phyloP scores from a whole-genome alignment of 2,888 invertebrate species.

The Leptogaster cylindrica region DNA sequence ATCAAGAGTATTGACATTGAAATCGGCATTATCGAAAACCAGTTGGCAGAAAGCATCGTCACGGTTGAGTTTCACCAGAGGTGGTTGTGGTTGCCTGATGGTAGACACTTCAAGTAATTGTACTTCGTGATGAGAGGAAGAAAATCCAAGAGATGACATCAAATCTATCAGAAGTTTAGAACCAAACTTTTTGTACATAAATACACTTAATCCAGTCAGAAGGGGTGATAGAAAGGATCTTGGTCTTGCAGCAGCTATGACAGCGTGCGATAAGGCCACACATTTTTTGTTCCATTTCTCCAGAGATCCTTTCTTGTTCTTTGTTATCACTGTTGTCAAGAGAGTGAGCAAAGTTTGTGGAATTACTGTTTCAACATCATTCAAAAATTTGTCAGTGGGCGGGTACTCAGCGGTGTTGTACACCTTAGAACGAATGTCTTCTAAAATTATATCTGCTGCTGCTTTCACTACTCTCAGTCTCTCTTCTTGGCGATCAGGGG shows the following conservation, averaged over 20 bases:
- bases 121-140: background rate
- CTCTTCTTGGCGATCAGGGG: background rate
- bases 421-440: background rate
- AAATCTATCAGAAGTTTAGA: background rate
- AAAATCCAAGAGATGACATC: background rate
- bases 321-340: background rate
- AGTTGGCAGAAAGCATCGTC: conserved; percentile 46
- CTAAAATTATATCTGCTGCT: background rate
- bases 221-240: background rate
- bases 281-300: background rate
- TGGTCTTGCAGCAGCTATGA: background rate
- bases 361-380: background rate
- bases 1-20: conserved; percentile 48
- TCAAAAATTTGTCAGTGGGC: background rate
- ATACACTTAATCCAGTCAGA: background rate
- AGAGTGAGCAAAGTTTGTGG: background rate
- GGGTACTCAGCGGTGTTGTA: background rate
- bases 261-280: background rate
- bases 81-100: background rate
- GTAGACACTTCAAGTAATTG: background rate
- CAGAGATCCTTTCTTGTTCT: background rate
- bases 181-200: background rate
- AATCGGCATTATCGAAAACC: conserved; percentile 48
- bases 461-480: background rate
- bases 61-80: background rate